phyloP scores from a whole-genome alignment of 2,113 vertebrate genomes.

The Pionites leucogaster region DNA sequence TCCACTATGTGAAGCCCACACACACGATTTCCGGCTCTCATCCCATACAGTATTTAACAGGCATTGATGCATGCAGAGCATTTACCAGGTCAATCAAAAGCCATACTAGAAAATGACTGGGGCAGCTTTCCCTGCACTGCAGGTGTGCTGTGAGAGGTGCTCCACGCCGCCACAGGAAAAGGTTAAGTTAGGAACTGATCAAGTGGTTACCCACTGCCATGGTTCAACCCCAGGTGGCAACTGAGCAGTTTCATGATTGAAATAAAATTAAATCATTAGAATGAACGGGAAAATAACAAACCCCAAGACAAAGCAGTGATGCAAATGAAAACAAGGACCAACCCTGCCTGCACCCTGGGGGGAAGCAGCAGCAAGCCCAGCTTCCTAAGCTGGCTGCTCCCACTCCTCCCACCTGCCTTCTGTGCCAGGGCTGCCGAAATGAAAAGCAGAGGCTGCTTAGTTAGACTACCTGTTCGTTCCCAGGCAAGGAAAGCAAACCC shows the following conservation, averaged over 20 bases:
- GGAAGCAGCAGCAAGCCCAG: background rate
- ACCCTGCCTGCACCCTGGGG: background rate
- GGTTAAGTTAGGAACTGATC: background rate
- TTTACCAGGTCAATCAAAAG: background rate
- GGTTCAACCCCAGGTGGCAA: background rate
- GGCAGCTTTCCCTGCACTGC: accelerated
- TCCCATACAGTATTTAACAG: background rate
- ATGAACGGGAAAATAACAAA: background rate
- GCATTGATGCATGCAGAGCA: background rate
- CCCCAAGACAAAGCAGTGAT: background rate
- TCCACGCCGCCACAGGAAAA: background rate
- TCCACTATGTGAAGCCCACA: background rate
- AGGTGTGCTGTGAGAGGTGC: background rate
- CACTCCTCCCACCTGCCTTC: background rate
- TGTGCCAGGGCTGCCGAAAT: background rate
- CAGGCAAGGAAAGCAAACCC: background rate
- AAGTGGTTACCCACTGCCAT: accelerated
- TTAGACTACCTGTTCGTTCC: background rate
- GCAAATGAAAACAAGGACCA: background rate
- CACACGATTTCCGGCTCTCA: background rate
- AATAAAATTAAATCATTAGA: background rate
- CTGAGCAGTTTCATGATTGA: background rate
- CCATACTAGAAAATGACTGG: background rate
- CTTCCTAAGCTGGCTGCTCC: background rate
- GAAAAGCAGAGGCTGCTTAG: background rate